A percentile compares a stretch with the other conserved stretches of the same genome.
These are phyloP conservation scores for Neodiprion fabricii DNA, from an alignment of 1,140 invertebrate species.

Conservation along the genomic window DNA sequence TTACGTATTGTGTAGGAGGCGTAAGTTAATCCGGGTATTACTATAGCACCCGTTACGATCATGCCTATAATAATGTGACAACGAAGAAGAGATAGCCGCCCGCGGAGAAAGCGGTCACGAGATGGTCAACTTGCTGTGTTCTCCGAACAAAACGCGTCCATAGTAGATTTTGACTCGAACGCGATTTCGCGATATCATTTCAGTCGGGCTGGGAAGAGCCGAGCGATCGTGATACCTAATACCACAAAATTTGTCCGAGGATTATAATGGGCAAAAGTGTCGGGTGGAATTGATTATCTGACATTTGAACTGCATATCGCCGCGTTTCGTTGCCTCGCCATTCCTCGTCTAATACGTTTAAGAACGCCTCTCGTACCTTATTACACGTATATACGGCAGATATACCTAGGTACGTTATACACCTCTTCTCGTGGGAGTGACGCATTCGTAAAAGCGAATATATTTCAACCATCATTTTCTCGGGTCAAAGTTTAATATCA, in stretches of 20 bases:
- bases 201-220: neutral
- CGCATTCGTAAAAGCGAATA: conserved; percentile 7
- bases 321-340: no score
- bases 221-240: neutral
- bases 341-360: no score
- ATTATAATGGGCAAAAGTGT: neutral
- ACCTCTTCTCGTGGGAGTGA: neutral
- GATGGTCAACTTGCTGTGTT: conserved; percentile 17
- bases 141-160: neutral
- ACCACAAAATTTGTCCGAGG: conserved; percentile 9
- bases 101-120: conserved; percentile 32
- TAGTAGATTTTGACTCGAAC: conserved; percentile 20
- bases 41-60: conserved; percentile 1
- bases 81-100: conserved; percentile 29
- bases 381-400: no score
- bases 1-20: neutral
- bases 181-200: conserved; percentile 11
- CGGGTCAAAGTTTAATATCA: conserved; percentile 20
- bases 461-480: conserved; percentile 12
- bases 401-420: no score
- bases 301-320: neutral
- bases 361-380: no score
- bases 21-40: conserved; percentile 13
- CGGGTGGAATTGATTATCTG: neutral
- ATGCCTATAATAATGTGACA: conserved; percentile 31